phyloP scores from a whole-genome alignment of 1,140 invertebrate genomes.

The Mercenaria mercenaria region DNA sequence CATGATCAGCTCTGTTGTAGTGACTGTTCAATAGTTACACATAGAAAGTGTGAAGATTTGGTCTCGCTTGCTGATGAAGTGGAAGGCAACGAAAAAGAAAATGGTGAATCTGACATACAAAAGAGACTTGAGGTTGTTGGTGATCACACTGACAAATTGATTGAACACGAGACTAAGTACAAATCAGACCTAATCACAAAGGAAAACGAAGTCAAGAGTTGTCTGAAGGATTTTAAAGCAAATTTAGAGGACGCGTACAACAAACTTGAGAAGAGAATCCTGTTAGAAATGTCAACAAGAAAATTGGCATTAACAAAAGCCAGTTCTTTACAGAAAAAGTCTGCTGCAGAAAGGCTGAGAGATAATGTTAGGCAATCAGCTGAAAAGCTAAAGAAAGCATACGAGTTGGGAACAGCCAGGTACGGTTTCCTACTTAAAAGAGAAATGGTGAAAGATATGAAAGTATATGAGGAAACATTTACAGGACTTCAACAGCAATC shows the following conservation, averaged over 20 bases:
- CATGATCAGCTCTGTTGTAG: constrained; percentile 13
- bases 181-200: not conserved
- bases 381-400: not conserved
- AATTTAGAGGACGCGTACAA: not conserved
- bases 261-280: not conserved
- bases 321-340: not conserved
- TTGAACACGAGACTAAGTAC: not conserved
- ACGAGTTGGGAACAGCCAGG: not conserved
- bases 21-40: not conserved
- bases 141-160: not conserved
- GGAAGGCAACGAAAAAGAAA: not conserved
- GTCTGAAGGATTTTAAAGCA: not conserved
- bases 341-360: not conserved
- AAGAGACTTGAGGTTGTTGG: not conserved
- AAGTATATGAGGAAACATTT: not conserved
- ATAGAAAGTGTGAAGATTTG: constrained; percentile 15
- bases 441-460: not conserved
- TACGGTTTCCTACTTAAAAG: not conserved
- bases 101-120: not conserved
- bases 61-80: not conserved
- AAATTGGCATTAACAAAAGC: not conserved
- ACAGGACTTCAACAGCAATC: not conserved
- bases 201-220: not conserved
- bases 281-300: not conserved
- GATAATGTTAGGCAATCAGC: not conserved